Percentiles rank a stretch among this genome's conserved stretches.
Conservation (phyloP, 2,113 vertebrate species). For the Hippopotamus amphibius region DNA sequence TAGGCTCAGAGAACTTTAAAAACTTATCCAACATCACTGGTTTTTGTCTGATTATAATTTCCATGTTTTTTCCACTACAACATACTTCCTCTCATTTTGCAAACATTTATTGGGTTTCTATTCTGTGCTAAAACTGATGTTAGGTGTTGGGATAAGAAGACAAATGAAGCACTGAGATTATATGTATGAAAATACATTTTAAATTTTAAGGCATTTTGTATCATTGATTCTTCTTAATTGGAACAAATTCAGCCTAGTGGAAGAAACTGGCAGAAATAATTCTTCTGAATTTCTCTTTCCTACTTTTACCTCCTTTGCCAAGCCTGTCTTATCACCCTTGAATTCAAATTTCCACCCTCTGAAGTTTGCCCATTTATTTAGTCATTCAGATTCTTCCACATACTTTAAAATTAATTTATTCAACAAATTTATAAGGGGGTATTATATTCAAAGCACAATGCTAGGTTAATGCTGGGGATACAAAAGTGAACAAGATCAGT, state of each 20-base stretch:
- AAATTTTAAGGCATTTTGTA: background rate
- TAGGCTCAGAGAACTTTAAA: background rate
- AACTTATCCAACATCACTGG: background rate
- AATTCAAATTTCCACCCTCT: background rate
- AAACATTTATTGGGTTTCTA: background rate
- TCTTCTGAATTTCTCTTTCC: constrained; percentile 29
- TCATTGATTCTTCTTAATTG: background rate
- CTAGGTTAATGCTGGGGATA: background rate
- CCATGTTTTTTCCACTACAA: background rate
- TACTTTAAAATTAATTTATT: constrained; percentile 38
- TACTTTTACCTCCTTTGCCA: background rate
- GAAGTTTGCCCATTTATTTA: constrained; percentile 42
- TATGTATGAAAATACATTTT: background rate
- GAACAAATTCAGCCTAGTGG: constrained; percentile 9
- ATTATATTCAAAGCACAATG: constrained; percentile 37
- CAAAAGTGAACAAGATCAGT: background rate
- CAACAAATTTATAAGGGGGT: background rate
- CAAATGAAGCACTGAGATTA: background rate
- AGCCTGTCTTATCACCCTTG: background rate
- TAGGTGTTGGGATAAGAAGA: background rate
- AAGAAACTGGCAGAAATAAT: background rate
- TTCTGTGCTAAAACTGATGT: background rate
- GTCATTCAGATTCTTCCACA: constrained; percentile 25
- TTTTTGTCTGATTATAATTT: constrained; percentile 21
- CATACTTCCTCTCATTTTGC: background rate